Evolutionary conservation across 35 echinoderm and acorn worm genomes (phyloP).

Genomic region (Strongylocentrotus purpuratus): DNA sequence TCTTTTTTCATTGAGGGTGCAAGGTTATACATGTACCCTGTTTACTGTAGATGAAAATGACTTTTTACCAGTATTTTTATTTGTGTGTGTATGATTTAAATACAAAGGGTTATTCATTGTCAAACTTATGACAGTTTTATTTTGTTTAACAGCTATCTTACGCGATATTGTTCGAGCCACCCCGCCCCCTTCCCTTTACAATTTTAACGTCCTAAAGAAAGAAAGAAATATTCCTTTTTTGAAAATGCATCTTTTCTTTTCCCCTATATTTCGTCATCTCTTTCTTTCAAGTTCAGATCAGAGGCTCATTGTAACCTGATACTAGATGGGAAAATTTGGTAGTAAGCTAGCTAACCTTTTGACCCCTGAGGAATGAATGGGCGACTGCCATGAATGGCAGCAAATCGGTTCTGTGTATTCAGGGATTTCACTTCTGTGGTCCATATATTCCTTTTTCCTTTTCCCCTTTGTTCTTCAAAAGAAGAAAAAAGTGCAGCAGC

Average conservation of each 20-base stretch:
- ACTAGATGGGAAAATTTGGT: constrained; percentile 17
- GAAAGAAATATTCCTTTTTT: too few species aligned
- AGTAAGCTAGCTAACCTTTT: constrained; percentile 10
- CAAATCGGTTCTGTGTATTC: constrained; percentile 2
- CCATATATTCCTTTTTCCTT: background rate
- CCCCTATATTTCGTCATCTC: background rate
- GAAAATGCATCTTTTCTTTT: background rate
- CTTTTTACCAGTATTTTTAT: too few species aligned
- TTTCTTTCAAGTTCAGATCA: background rate
- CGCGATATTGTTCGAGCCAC: too few species aligned
- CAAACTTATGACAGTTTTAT: too few species aligned
- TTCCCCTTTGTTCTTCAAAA: background rate
- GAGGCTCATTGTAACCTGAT: background rate
- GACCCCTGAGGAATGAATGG: background rate
- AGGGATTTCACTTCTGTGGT: constrained; percentile 2
- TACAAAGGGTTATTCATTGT: too few species aligned
- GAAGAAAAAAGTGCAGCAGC: background rate
- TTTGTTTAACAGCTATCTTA: too few species aligned
- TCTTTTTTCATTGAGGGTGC: too few species aligned
- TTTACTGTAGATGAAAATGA: too few species aligned
- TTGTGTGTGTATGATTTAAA: too few species aligned
- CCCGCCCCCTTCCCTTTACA: too few species aligned
- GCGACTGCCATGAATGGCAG: background rate
- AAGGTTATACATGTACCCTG: too few species aligned
- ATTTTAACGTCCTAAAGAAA: too few species aligned